These are phyloP conservation scores for Parazoanthus swiftii DNA, from an alignment of 92 coral and sea anemone species.

Conservation along the genomic window DNA sequence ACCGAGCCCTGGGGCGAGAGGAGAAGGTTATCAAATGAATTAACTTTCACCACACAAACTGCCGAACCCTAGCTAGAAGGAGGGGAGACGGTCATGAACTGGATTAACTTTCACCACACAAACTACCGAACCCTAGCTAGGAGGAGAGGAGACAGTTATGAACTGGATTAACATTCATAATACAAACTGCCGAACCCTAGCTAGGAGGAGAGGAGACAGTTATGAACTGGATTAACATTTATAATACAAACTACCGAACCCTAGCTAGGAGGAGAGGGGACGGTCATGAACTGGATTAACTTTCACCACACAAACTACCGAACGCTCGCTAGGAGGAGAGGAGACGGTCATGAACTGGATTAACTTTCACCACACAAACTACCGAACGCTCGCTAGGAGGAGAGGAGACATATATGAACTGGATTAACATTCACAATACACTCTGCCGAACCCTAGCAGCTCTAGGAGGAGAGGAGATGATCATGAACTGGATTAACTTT, in stretches of 20 bases:
- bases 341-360: too few species aligned
- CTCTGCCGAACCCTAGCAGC: too few species aligned
- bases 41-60: constrained; percentile 29
- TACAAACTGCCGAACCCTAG: constrained; percentile 37
- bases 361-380: too few species aligned
- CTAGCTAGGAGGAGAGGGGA: neutral
- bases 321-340: neutral
- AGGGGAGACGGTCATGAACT: neutral
- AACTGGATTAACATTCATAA: neutral
- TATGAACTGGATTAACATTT: too few species aligned
- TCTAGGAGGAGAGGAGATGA: neutral
- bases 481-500: neutral
- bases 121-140: constrained; percentile 43
- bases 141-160: neutral
- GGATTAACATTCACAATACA: too few species aligned
- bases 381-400: neutral
- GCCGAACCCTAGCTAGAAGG: constrained; percentile 40
- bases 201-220: constrained; percentile 22
- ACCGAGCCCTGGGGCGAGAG: constrained; percentile 45
- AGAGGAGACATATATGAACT: neutral
- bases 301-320: too few species aligned
- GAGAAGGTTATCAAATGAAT: neutral
- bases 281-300: too few species aligned
- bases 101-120: constrained; percentile 14
- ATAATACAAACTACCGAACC: too few species aligned